Evolutionary conservation across 2,797 vertebrate species (phyloP).

Genomic region (Sebastes diploproa): DNA sequence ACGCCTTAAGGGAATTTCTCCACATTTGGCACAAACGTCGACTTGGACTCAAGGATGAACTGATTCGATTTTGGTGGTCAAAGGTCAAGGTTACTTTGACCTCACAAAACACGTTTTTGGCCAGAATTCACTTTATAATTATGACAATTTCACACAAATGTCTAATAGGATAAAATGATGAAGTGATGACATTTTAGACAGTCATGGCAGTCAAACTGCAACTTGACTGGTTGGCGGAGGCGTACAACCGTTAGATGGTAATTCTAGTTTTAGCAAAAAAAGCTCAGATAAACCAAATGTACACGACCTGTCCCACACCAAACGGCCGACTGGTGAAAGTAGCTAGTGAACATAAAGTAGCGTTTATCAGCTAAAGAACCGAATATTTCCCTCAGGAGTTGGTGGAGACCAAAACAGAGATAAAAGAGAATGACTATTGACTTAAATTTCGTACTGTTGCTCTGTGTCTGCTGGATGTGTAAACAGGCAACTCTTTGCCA

Average conservation of each 20-base stretch:
- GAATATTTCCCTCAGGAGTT: not conserved
- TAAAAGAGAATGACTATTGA: not conserved
- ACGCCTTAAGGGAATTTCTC: too few species aligned
- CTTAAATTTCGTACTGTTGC: not conserved
- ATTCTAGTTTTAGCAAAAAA: not conserved
- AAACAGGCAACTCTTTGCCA: not conserved
- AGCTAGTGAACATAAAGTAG: not conserved
- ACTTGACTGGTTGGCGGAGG: too few species aligned
- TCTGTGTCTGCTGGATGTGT: not conserved
- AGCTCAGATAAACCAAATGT: not conserved
- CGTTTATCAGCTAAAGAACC: not conserved
- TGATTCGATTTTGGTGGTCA: too few species aligned
- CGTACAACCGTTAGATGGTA: too few species aligned
- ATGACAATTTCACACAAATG: too few species aligned
- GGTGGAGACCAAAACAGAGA: not conserved
- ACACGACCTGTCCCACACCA: not conserved
- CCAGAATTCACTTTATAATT: accelerated
- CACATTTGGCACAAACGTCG: too few species aligned
- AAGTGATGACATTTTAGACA: too few species aligned
- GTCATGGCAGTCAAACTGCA: too few species aligned
- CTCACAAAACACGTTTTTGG: too few species aligned
- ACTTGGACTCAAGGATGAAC: too few species aligned
- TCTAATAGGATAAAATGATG: too few species aligned
- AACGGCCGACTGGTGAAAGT: not conserved
- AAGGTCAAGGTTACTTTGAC: too few species aligned